Conservation (phyloP, 2,113 vertebrate species). For the Sylvilagus bachmani region DNA sequence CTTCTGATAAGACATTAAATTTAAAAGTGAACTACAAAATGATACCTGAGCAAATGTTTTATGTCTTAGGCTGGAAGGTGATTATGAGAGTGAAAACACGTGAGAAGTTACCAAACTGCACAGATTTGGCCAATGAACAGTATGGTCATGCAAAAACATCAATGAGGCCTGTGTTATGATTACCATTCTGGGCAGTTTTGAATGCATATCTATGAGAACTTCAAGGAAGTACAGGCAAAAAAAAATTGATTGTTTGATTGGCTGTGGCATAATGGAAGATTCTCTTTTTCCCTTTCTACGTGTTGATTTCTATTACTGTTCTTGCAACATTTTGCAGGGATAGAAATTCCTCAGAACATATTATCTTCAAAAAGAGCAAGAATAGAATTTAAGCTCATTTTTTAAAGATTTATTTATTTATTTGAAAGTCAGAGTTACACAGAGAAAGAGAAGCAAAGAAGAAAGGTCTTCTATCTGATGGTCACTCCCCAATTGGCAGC, state of each 20-base stretch:
- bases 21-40: conserved; percentile 55
- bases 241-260: conserved; percentile 34
- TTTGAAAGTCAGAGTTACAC: too few species aligned
- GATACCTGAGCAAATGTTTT: conserved; percentile 1
- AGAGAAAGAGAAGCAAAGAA: too few species aligned
- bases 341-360: background rate
- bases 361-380: conserved; percentile 22
- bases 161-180: background rate
- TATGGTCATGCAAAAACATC: conserved; percentile 23
- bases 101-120: conserved; percentile 34
- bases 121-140: background rate
- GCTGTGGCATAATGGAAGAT: background rate
- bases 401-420: background rate
- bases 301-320: conserved; percentile 48
- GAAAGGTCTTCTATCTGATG: too few species aligned
- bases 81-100: conserved; percentile 50
- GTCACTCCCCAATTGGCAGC: too few species aligned
- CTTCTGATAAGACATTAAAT: conserved; percentile 2
- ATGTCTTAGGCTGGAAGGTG: background rate
- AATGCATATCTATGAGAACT: conserved; percentile 31
- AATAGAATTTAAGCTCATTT: conserved; percentile 9
- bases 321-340: background rate
- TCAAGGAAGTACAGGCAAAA: conserved; percentile 44
- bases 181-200: conserved; percentile 31
- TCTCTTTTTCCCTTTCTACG: background rate